phyloP scores from a whole-genome alignment of 2,113 vertebrate species.

The Rattus rattus region DNA sequence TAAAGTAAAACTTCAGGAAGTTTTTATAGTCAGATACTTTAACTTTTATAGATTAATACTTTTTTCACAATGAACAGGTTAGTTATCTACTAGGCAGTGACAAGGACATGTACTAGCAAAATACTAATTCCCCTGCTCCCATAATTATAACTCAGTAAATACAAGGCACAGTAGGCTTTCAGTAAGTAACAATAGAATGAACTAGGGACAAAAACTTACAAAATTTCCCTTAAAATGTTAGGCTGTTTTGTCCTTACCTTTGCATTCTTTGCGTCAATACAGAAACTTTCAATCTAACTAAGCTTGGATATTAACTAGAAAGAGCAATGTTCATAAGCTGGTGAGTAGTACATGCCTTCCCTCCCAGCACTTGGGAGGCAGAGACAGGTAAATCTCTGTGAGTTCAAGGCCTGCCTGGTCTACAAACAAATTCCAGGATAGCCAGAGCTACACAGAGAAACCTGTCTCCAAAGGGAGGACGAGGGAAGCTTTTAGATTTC shows the following conservation, averaged over 20 bases:
- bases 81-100: background rate
- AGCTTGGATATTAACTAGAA: conserved; percentile 46
- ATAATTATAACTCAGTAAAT: too few species aligned
- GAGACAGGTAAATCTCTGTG: background rate
- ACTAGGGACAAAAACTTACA: conserved; percentile 52
- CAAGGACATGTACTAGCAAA: too few species aligned
- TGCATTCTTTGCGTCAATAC: conserved; percentile 24
- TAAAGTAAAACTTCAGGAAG: background rate
- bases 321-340: background rate
- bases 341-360: too few species aligned
- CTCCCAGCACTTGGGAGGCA: background rate
- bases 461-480: too few species aligned
- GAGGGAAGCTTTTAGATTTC: background rate
- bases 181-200: background rate
- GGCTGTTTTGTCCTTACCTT: conserved; percentile 19
- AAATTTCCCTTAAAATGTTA: too few species aligned
- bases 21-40: conserved; percentile 36
- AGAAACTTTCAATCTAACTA: conserved; percentile 52
- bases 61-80: background rate
- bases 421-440: background rate
- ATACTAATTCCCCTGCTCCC: too few species aligned
- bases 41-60: conserved; percentile 47
- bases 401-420: background rate
- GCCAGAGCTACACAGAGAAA: background rate
- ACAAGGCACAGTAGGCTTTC: too few species aligned